A percentile compares a stretch with the other conserved stretches of the same genome.
Conservation (phyloP, 1,140 invertebrate species). For the Platyscapa corneri region DNA sequence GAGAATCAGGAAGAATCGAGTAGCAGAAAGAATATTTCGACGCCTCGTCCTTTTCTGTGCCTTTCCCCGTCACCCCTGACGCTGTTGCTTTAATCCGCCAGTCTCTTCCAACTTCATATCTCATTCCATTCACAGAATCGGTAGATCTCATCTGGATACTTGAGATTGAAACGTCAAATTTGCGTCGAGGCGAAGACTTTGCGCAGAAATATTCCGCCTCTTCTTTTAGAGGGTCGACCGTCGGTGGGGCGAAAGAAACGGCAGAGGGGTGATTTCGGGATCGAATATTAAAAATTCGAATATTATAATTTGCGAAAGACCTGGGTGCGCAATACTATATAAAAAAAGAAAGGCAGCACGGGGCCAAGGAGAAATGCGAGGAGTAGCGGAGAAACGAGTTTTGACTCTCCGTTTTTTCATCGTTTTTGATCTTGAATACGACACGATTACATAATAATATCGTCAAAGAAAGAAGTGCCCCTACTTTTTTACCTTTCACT, state of each 20-base stretch:
- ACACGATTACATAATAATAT: constrained; percentile 44
- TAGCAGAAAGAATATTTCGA: constrained; percentile 29
- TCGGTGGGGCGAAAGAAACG: constrained; percentile 55
- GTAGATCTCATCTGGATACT: constrained; percentile 71
- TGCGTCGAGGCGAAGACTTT: constrained; percentile 56
- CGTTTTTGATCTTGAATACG: neutral
- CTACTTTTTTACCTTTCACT: neutral
- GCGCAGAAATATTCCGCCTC: neutral
- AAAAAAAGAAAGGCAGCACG: neutral
- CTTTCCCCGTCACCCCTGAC: neutral
- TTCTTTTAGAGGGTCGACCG: constrained; percentile 22
- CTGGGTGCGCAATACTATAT: constrained; percentile 24
- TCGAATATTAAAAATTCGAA: constrained; percentile 68
- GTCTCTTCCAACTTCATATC: neutral
- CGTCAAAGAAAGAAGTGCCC: constrained; percentile 12
- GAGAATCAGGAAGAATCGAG: constrained; percentile 1
- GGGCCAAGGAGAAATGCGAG: neutral
- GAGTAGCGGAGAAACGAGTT: neutral
- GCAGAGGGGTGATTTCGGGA: constrained; percentile 54
- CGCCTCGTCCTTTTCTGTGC: constrained; percentile 16
- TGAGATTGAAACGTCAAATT: constrained; percentile 74
- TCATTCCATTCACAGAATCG: constrained; percentile 53
- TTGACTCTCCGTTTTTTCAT: constrained; percentile 5
- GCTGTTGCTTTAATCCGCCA: constrained; percentile 43
- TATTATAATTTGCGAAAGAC: constrained; percentile 67